Evolutionary conservation across 1,140 invertebrate species (phyloP), one percentile per base, ranked within the genome.

Genomic region (Lasioglossum baleicum): DNA sequence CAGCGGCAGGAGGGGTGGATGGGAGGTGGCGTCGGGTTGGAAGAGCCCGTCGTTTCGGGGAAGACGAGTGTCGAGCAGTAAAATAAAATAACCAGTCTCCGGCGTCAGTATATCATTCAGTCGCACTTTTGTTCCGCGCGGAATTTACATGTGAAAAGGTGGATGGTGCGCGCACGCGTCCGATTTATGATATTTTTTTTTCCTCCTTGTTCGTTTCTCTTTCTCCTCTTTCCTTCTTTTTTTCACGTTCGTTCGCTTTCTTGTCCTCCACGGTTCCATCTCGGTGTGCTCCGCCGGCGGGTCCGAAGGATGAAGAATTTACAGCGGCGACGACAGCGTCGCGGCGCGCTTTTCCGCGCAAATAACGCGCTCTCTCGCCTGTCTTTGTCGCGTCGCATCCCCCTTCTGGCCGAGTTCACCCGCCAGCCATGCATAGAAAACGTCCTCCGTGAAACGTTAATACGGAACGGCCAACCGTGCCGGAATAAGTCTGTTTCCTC

Each of bases 111-210:
- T 81, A 87, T 85, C 84, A 88, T 84, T 85, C 83, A 83, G 82
- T 77, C 77, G 75, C 83, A 84, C 87, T 90, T 90, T 91, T 88
- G 88, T 89, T 87, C 84, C 83, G 78, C 84, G 74, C 42, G 35
- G 83, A 83, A 91, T 90, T 90, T 90, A 81, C 90, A 90, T 90
- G 65, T 89, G 88, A 90, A 90, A 89, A 80, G 81, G 79, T 35
- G 67, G 68, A 53, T 0, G 15, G 56, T 51, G 26, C 53, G 35
- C 48, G 51, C 26, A n/a, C 63, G 60, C 69, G 72, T 79, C 83
- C 84, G 74, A 88, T 90, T 89, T 89, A 88, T 85, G 86, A 84
- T 75, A 81, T 86, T 86, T 82, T 81, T 83, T 83, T 56, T 31
- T 60, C 13, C 31, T 56, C 7, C 44, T 48, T 48, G 44, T 48